Evolutionary conservation across 1,140 invertebrate species (phyloP).

Genomic region (Hesperophylax magnus): DNA sequence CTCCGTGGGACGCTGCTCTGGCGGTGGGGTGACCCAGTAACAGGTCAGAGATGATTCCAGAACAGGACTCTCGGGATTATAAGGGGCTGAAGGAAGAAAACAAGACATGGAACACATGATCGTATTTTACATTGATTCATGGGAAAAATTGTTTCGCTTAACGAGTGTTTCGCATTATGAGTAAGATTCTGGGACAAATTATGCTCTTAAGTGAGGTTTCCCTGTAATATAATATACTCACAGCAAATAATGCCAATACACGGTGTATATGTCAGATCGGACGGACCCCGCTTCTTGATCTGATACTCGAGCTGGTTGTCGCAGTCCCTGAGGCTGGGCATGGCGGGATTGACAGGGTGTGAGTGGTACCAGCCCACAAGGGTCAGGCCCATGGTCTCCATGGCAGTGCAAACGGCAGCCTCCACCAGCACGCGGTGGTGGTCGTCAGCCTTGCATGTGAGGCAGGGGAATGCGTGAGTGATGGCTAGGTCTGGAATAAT

Average conservation of each 20-base stretch:
- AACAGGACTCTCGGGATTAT: slow-evolving; percentile 83
- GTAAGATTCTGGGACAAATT: too few species aligned
- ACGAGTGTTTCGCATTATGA: too few species aligned
- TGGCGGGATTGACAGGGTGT: slow-evolving; percentile 90
- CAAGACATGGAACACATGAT: too few species aligned
- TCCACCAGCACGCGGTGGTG: slow-evolving; percentile 82
- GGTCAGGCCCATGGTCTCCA: slow-evolving; percentile 85
- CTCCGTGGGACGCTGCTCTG: slow-evolving; percentile 90
- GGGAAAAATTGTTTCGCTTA: too few species aligned
- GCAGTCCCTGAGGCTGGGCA: slow-evolving; percentile 91
- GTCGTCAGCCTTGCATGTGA: slow-evolving; percentile 84
- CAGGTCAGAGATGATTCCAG: slow-evolving; percentile 87
- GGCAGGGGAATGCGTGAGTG: slow-evolving; percentile 91
- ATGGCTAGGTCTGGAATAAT: slow-evolving; percentile 83
- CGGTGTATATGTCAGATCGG: slow-evolving; percentile 91
- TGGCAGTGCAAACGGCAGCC: slow-evolving; percentile 84
- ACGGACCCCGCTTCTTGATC: slow-evolving; percentile 92
- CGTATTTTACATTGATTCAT: too few species aligned
- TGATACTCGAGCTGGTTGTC: slow-evolving; percentile 95
- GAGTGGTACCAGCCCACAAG: slow-evolving; percentile 97
- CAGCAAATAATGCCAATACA: slow-evolving; percentile 94
- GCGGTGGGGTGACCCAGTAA: slow-evolving; percentile 95
- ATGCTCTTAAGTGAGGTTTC: too few species aligned
- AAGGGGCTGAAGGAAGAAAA: slow-evolving; percentile 80
- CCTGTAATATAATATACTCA: slow-evolving; percentile 71